phyloP scores from a whole-genome alignment of 2,797 vertebrate species.

The Crypturellus tataupa region DNA sequence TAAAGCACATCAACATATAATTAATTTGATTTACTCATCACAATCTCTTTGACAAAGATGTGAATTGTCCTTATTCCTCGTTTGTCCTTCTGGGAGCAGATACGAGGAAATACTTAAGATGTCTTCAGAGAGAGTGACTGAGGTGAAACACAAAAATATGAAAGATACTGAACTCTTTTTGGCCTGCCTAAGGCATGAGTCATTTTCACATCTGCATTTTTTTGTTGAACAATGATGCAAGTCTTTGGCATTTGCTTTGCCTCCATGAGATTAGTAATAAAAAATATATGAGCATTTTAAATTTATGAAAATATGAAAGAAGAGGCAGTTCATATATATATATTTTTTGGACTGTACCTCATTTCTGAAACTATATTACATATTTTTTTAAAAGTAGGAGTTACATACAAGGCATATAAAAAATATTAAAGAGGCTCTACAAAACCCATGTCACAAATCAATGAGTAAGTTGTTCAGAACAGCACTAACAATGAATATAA shows the following conservation, averaged over 20 bases:
- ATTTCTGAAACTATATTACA: slow-evolving; percentile 27
- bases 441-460: slow-evolving; percentile 52
- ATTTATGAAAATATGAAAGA: background rate
- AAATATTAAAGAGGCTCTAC: slow-evolving; percentile 48
- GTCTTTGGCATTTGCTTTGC: background rate
- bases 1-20: background rate
- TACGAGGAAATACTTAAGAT: background rate
- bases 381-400: background rate
- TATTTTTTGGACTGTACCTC: background rate
- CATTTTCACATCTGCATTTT: background rate
- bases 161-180: background rate
- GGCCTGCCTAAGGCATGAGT: background rate
- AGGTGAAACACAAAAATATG: background rate
- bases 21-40: background rate
- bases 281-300: background rate
- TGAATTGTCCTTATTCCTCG: background rate
- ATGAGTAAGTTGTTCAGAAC: slow-evolving; percentile 63
- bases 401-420: slow-evolving; percentile 16
- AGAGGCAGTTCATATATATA: background rate
- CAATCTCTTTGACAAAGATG: background rate
- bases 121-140: background rate
- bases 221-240: background rate
- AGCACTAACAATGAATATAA: slow-evolving; percentile 56
- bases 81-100: background rate
- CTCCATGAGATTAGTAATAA: background rate